Base-by-base conservation (phyloP, 2,888 invertebrate species). In the Halocaridina rubra region DNA sequence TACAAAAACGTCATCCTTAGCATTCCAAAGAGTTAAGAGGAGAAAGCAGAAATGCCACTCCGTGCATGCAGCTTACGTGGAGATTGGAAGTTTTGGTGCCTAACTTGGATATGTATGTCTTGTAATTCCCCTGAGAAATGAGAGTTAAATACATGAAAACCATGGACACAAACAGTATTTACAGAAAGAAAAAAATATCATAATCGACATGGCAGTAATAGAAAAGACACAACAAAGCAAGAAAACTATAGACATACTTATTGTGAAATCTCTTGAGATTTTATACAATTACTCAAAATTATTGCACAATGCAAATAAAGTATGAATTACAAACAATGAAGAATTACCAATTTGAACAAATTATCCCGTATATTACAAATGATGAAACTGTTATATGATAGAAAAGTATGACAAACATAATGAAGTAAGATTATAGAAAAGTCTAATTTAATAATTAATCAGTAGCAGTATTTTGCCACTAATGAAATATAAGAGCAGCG, bases 91-190 rank as follows among this genome's bases (percentile, higher is more conserved):
- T 87, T 85, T 74, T 85, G 87, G 69, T 87, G 87, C 74, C 87
- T 85, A 85, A 87, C 87, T 87, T 85, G 87, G 67, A 87, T 87
- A 81, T 85, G 85, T 82, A 87, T 87, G 67, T 87, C 87, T 81
- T 87, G 87, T 82, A 87, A 78, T 61, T 85, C 80, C 67, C 82
- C 85, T 82, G 85, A 81, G 82, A 84, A 84, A 84, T 72, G 78
- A 84, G 72, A 84, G 82, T 78, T 69, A 67, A 59, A 53, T 10
- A 53, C 53, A 53, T 53, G 53, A 53, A 53, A 53, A 53, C 19
- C 19, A 53, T 53, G 10, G 8, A 19, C 53, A 59, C 69, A 71
- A 78, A 71, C 29, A 67, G 22, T 76, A 75, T 27, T 39, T 69
- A 30, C 57, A 27, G 67, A 10, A 5, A 19, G 27, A 30, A 39